phyloP scores from a whole-genome alignment of 2,888 invertebrate genomes.

The Leuctra nigra region DNA sequence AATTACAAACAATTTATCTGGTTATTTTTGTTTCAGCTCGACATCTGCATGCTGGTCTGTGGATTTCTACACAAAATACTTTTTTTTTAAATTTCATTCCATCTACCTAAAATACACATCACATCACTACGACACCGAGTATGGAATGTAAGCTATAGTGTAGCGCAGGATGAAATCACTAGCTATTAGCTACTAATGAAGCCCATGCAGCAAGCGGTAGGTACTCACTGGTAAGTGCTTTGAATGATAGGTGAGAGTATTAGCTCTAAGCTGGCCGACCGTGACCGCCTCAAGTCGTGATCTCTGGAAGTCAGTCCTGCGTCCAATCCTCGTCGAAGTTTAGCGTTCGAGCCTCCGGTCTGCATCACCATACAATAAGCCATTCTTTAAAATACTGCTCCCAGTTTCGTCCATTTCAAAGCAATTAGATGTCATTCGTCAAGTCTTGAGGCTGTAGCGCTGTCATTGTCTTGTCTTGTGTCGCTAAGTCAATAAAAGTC shows the following conservation, averaged over 20 bases:
- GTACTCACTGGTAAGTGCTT: constrained; percentile 31
- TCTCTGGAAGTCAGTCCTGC: constrained; percentile 24
- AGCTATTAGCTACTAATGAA: not conserved
- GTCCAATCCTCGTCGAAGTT: constrained; percentile 23
- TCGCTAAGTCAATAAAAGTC: not conserved
- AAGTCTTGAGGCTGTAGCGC: not conserved
- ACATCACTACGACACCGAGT: too few species aligned
- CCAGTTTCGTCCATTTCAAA: not conserved
- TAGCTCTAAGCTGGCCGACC: constrained; percentile 32
- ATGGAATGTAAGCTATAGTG: too few species aligned
- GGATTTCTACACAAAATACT: too few species aligned
- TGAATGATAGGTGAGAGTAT: constrained; percentile 32
- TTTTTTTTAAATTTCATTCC: too few species aligned
- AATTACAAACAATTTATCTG: too few species aligned
- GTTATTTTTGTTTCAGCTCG: too few species aligned
- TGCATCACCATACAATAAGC: constrained; percentile 28
- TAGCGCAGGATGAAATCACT: not conserved
- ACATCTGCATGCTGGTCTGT: too few species aligned
- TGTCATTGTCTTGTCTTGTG: not conserved
- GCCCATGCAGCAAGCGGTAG: constrained; percentile 11
- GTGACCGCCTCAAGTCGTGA: constrained; percentile 24
- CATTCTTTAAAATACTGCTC: constrained; percentile 15
- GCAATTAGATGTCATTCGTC: not conserved
- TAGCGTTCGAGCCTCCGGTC: constrained; percentile 24
- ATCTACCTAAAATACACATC: too few species aligned